Evolutionary conservation across 1,140 invertebrate genomes (phyloP), one percentile per base, ranked within the genome.

Genomic region (Pseudoatta argentina): DNA sequence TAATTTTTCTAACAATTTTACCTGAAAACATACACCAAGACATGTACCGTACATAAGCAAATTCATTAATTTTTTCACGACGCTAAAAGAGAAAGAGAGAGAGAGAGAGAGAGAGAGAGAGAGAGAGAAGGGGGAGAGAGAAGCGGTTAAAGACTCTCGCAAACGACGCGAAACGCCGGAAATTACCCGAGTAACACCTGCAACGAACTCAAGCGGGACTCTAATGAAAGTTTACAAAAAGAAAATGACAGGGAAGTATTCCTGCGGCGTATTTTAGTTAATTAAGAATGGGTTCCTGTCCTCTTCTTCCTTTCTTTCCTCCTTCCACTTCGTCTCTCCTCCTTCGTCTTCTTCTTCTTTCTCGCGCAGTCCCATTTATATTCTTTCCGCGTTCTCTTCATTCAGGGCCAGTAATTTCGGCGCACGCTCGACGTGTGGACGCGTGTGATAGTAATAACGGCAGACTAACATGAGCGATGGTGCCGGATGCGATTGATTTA

Each of bases 181-280:
- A 72, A 82, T 82, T 82, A 72, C 51, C 66, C 78, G 53, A 82
- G 78, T 71, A 82, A 82, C 78, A 72, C 78, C 78, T 82, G 78
- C 78, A 57, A 82, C 66, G 78, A 72, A 72, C 78, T 72, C 66
- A 57, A 82, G 66, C 66, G 51, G 44, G 12, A 69, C 66, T 82
- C 78, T 82, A 82, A 82, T 82, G 78, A 82, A 71, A 82, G 66
- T 82, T 82, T 57, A 59, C 34, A 81, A 81, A 81, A 81, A 72
- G 78, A 72, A 57, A 39, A 81, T 24, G 66, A 81, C 66, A 81
- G 10, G 34, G 34, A 27, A 71, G 53, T 71, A 59, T 82, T 82
- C 78, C 71, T 72, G 78, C 67, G 78, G 78, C 67, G 78, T 82
- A 82, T 72, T 82, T 82, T 82, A 82, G 66, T 82, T 82, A 82